Conservation (phyloP, 2,888 invertebrate genomes). For the Aspidapion aeneum region DNA sequence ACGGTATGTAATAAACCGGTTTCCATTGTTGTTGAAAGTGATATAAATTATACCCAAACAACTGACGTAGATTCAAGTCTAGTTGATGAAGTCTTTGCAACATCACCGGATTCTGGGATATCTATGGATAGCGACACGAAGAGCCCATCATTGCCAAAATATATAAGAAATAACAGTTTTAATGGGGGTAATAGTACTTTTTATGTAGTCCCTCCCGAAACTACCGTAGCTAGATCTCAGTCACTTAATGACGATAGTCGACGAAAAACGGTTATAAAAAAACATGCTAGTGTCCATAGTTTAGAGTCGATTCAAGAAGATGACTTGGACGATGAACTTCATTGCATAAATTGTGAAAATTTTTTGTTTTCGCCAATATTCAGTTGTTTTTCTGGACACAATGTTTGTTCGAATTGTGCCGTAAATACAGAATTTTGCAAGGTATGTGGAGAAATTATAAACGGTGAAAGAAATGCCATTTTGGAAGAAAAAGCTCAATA, state of each 20-base stretch:
- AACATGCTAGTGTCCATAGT: slow-evolving; percentile 28
- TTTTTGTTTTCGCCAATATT: slow-evolving; percentile 35
- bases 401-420: slow-evolving; percentile 33
- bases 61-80: neutral
- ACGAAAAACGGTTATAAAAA: slow-evolving; percentile 17
- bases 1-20: neutral
- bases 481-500: slow-evolving; percentile 33
- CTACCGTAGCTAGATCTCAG: slow-evolving; percentile 23
- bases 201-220: neutral
- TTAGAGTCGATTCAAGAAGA: slow-evolving; percentile 30
- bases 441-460: slow-evolving; percentile 30
- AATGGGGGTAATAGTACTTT: neutral
- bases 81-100: neutral
- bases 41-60: neutral
- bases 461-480: slow-evolving; percentile 29
- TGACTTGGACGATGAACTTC: slow-evolving; percentile 22
- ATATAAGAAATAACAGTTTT: neutral
- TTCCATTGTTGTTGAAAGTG: neutral
- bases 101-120: neutral
- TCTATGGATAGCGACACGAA: neutral
- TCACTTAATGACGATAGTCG: slow-evolving; percentile 27
- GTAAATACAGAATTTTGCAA: slow-evolving; percentile 24
- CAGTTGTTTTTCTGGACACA: slow-evolving; percentile 33
- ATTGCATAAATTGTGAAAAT: slow-evolving; percentile 31
- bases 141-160: neutral